Evolutionary conservation across 2,888 invertebrate genomes (phyloP), one percentile per base, ranked within the genome.

Genomic region (Quadriops clusia): DNA sequence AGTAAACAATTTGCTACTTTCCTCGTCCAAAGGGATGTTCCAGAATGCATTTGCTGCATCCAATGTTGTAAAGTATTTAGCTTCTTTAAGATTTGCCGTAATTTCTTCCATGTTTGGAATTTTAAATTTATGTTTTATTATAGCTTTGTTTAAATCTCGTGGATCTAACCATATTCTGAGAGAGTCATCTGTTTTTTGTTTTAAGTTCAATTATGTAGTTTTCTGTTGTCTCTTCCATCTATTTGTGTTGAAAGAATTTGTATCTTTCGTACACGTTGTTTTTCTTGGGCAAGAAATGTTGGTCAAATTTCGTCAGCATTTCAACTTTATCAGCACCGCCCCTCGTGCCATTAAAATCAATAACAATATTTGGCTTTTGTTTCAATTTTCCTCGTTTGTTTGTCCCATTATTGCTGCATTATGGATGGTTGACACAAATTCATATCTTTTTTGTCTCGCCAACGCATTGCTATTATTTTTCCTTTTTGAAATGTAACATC

Each of bases 1-100:
- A 5, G 46, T 47, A 26, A 42, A 43, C 1, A 45, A 26, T 20
- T 43, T 32, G 8, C 34, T 20, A 30, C 42, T 39, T 36, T 41
- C 23, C 25, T 44, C 34, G 25, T 39, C 34, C 5, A 49, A 28
- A 18, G 32, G 31, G 7, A 48, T 38, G 17, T 43, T 42, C 36
- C 43, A 49, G 32, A 50, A 48, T 4, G 43, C 46, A 28, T 39
- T 28, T 12, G 33, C 32, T 5, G 33, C 36, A 34, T 46, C 45
- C 3, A 46, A 24, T 9, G 33, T 32, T 7, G 32, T 37, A 23
- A 40, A 35, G 5, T n/a, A 3, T 6, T 28, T 22, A 11, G 15
- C 17, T 7, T 18, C 17, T 10, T 7, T 18, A 20, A 41, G 29
- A 33, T 41, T 42, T 13, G 10, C 20, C 11, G 23, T 22, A 11